These are phyloP conservation scores for Geotrypetes seraphini DNA, from an alignment of 2,797 vertebrate genomes.

Conservation along the genomic window DNA sequence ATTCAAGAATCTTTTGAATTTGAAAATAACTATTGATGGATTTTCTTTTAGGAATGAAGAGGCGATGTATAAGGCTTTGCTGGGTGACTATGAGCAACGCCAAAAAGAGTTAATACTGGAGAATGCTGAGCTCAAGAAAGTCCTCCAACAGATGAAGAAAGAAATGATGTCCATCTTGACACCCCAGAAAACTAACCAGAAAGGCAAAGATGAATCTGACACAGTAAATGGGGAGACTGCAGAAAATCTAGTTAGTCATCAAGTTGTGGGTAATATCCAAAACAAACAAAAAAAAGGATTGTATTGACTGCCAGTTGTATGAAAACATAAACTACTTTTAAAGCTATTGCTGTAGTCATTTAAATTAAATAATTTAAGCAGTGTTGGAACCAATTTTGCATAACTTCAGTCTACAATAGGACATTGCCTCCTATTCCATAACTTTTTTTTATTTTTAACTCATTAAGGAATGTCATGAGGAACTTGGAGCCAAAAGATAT, in stretches of 20 bases:
- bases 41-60: conserved; percentile 73
- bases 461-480: too few relatives aligned
- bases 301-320: too few relatives aligned
- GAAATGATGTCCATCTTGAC: conserved; percentile 89
- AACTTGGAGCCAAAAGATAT: too few relatives aligned
- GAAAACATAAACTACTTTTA: too few relatives aligned
- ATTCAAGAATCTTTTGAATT: neutral
- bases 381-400: too few relatives aligned
- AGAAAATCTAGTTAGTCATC: neutral
- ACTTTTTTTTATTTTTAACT: too few relatives aligned
- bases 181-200: conserved; percentile 56
- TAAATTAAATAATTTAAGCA: too few relatives aligned
- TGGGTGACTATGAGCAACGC: conserved; percentile 78
- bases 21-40: neutral
- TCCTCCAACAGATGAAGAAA: conserved; percentile 94
- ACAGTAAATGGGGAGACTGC: conserved; percentile 57
- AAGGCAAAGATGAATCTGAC: conserved; percentile 60
- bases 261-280: neutral
- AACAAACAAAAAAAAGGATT: too few relatives aligned
- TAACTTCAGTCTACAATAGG: too few relatives aligned
- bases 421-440: too few relatives aligned
- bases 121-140: conserved; percentile 89
- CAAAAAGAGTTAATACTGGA: conserved; percentile 81
- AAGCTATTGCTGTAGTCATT: too few relatives aligned
- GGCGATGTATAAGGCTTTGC: conserved; percentile 86